Base-by-base conservation (phyloP, 2,797 vertebrate genomes). In the Gephyroberyx darwinii region DNA sequence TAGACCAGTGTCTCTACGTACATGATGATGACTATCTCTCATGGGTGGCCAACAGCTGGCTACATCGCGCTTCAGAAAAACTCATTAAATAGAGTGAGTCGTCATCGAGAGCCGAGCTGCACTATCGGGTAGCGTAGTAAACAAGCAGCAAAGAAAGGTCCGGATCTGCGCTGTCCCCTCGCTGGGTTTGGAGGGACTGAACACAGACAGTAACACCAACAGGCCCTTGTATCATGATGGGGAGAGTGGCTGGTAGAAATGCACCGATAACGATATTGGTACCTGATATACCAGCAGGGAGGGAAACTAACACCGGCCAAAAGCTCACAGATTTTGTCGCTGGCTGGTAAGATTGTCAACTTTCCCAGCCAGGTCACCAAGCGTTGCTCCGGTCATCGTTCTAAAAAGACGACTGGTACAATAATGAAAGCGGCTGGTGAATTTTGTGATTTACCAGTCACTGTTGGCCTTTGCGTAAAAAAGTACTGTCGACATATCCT, bases 71-170 rank as follows among this genome's bases (percentile, higher is more conserved):
- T 84, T 83, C 54, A 71, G 81, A 52, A 71, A 87, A 82, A 22
- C 82, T 91, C 84, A 91, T 90, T 92, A 90, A 89, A 82, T 69
- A 87, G 87, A 90, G 87, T 87, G 89, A 88, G 79, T 85, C 85
- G 77, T 84, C 69, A 75, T 6, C 56, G 74, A 66, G 82, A 86
- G 86, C 61, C 41, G 77, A 85, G 85, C 82, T 69, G 77, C 19
- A 62, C 81, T 86, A 91, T 91, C 90, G 85, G 88, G 88, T 91
- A 76, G 83, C 85, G 69, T 66, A 63, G 75, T 75, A 37, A 73
- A 68, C 63, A 66, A 52, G 74, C 13, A 64, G 79, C 50, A 74
- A 75, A 67, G 74, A 80, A 67, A 88, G 78, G 83, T 86, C 63
- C 58, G 5, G 65, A 66, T 26, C 51, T 33, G 45, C 12, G 58